Percentiles rank a stretch among this genome's conserved stretches.
Evolutionary conservation across 2,113 vertebrate species (phyloP).

Genomic region (Alligator mississippiensis): DNA sequence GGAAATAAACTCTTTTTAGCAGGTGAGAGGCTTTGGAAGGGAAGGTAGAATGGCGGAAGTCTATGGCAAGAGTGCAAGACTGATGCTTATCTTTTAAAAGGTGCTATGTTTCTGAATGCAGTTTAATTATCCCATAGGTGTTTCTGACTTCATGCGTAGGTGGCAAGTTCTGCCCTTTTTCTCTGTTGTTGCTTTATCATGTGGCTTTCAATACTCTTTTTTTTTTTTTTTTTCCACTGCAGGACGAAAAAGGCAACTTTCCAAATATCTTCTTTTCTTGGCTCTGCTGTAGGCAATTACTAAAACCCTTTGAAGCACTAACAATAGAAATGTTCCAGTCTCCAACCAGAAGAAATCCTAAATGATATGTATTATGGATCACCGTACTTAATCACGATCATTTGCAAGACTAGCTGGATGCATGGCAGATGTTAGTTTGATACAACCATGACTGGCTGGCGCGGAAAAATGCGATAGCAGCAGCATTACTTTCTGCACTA

Average conservation of each 20-base stretch:
- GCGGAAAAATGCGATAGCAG: background rate
- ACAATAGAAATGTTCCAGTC: rapidly evolving
- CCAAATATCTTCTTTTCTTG: background rate
- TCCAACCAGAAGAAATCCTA: background rate
- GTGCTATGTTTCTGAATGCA: conserved; percentile 23
- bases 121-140: conserved; percentile 20
- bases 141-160: conserved; percentile 3
- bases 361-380: background rate
- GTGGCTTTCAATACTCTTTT: background rate
- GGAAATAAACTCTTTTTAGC: background rate
- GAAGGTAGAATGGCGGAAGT: background rate
- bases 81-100: conserved; percentile 26
- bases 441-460: background rate
- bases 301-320: background rate
- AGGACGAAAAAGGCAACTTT: background rate
- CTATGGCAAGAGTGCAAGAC: background rate
- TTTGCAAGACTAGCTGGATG: background rate
- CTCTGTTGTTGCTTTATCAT: background rate
- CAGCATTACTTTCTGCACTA: background rate
- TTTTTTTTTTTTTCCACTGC: background rate
- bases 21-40: conserved; percentile 1
- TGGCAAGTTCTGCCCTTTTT: background rate
- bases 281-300: background rate
- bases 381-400: background rate
- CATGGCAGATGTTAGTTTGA: background rate